Evolutionary conservation across 1,140 invertebrate species (phyloP).

Genomic region (Dendrolimus kikuchii): DNA sequence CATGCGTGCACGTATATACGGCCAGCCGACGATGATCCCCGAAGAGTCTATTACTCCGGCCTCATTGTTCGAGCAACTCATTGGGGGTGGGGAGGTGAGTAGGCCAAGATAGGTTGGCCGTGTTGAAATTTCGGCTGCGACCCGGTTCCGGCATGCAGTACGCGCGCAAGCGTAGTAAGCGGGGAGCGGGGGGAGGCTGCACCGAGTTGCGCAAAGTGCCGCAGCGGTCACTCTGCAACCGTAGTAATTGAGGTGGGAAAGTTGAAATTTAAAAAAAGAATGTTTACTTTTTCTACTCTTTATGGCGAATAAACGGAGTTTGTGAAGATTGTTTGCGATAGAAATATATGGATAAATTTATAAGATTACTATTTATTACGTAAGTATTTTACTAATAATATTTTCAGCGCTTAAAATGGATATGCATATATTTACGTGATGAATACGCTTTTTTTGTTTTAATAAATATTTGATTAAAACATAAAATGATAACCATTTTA

Average conservation of each 20-base stretch:
- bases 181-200: slow-evolving; percentile 33
- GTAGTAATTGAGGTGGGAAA: slow-evolving; percentile 13
- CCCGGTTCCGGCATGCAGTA: slow-evolving; percentile 65
- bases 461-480: too few relatives aligned
- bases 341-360: too few relatives aligned
- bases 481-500: too few relatives aligned
- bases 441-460: too few relatives aligned
- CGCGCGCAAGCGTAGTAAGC: slow-evolving; percentile 54
- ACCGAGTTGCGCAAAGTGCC: slow-evolving; percentile 64
- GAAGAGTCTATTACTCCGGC: slow-evolving; percentile 24
- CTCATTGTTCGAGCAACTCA: slow-evolving; percentile 7
- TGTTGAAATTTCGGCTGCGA: slow-evolving; percentile 58
- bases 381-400: too few relatives aligned
- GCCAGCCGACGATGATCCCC: slow-evolving; percentile 30
- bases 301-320: too few relatives aligned
- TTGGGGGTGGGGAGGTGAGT: slow-evolving; percentile 21
- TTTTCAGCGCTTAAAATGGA: too few relatives aligned
- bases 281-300: too few relatives aligned
- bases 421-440: too few relatives aligned
- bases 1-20: slow-evolving; percentile 61
- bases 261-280: not conserved
- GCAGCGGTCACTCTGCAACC: slow-evolving; percentile 46
- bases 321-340: too few relatives aligned
- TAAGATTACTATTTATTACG: too few relatives aligned
- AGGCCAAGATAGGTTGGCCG: slow-evolving; percentile 35